Percentiles rank a stretch among this genome's conserved stretches.
phyloP scores from a whole-genome alignment of 35 echinoderm and acorn worm species.

The Strongylocentrotus purpuratus region DNA sequence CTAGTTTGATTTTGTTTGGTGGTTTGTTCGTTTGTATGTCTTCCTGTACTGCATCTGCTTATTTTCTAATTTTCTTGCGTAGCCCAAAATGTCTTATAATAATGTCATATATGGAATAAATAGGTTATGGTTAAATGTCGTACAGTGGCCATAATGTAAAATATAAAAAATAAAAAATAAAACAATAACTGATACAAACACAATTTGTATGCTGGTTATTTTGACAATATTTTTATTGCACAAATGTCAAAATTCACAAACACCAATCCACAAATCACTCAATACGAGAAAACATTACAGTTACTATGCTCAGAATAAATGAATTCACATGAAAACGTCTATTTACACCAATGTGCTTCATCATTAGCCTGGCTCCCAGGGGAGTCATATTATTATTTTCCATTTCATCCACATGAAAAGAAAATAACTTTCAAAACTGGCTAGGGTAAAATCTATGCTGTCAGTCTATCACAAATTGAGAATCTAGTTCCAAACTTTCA shows the following conservation, averaged over 20 bases:
- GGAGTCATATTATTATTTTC: neutral
- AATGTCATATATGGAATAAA: neutral
- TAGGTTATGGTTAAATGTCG: no score
- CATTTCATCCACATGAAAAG: neutral
- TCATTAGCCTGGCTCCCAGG: neutral
- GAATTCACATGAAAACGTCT: neutral
- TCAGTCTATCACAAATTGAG: neutral
- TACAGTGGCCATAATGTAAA: neutral
- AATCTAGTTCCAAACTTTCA: neutral
- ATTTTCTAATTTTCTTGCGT: neutral
- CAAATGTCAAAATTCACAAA: conserved; percentile 13
- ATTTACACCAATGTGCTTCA: neutral
- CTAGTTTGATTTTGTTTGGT: neutral
- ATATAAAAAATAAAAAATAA: neutral
- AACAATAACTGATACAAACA: neutral
- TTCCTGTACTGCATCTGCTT: no score
- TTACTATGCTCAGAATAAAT: neutral
- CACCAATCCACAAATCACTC: neutral
- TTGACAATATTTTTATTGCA: conserved; percentile 19
- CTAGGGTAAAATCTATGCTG: neutral
- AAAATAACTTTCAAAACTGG: neutral
- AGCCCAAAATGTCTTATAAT: neutral
- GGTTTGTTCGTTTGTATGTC: neutral
- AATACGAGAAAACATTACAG: neutral
- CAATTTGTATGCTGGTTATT: neutral